Evolutionary conservation across 2,888 invertebrate species (phyloP), one percentile per base, ranked within the genome.

Genomic region (Pyrrhosoma nymphula): DNA sequence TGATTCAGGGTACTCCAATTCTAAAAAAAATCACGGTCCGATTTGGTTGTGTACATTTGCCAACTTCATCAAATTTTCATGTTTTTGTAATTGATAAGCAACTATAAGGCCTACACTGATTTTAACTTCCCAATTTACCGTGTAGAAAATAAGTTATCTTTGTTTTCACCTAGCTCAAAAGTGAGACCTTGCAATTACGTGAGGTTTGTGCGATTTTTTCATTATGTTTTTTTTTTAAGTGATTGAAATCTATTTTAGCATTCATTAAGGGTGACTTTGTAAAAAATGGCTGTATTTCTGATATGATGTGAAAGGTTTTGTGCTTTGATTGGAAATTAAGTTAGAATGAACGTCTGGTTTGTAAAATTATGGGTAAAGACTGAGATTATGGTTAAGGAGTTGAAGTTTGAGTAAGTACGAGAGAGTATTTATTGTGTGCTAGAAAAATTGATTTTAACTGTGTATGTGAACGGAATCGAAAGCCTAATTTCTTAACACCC

Each of bases 381-480:
- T 82, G 82, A 82, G 82, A 82, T 82, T 30, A 35, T 14, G 82
- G 82, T 35, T 82, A 35, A 82, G 18, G 35, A 35, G 82, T 82
- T 82, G 82, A 30, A 14, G 35, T 82, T 82, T 82, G 82, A 82
- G 82, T 82, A 82, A 35, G 82, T 82, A 82, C 82, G 82, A 82
- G 82, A 82, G 82, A 82, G 82, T 82, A 82, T 82, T 82, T 82
- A 82, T 82, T 82, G 82, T 82, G 35, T 82, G 82, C 82, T 82
- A 82, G 82, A 82, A 82, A 69, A 82, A 82, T 82, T n/a, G n/a
- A 82, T 35, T 82, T 82, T 35, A 82, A 82, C 0, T 35, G 35
- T 82, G 82, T 0, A 82, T 82, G 82, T 82, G 82, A 35, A 16
- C 82, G 35, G 10, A 35, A 30, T 82, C 16, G 35, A 82, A 82